Percentiles rank a stretch among this genome's conserved stretches.
These are phyloP conservation scores for Metridium senile DNA, from an alignment of 92 coral and sea anemone genomes.

Conservation along the genomic window DNA sequence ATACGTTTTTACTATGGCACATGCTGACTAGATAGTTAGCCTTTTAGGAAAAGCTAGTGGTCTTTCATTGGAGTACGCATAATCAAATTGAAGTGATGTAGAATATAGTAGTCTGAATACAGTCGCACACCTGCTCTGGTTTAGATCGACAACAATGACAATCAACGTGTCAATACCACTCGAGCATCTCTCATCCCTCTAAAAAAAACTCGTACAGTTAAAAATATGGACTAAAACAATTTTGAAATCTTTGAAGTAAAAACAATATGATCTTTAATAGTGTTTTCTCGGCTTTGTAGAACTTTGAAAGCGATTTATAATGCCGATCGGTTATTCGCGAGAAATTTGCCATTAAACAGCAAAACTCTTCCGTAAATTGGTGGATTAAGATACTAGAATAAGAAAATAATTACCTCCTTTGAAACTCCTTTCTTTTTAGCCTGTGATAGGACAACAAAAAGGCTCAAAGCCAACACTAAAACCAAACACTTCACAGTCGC, in stretches of 20 bases:
- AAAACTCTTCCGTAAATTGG: neutral
- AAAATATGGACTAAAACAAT: too few species aligned
- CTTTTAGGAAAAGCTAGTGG: too few species aligned
- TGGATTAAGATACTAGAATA: neutral
- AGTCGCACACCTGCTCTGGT: too few species aligned
- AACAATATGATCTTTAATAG: neutral
- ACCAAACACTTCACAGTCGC: slow-evolving; percentile 86
- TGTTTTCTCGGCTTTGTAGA: neutral
- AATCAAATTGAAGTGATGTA: too few species aligned
- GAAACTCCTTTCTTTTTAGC: slow-evolving; percentile 88
- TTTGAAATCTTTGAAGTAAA: neutral
- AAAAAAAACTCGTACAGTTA: too few species aligned
- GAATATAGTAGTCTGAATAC: too few species aligned
- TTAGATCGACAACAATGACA: too few species aligned
- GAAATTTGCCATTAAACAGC: neutral
- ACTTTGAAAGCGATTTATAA: neutral
- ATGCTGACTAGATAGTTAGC: too few species aligned
- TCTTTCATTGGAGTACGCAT: too few species aligned
- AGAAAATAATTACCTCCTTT: slow-evolving; percentile 74
- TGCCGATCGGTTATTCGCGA: neutral
- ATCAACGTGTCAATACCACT: too few species aligned
- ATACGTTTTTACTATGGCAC: too few species aligned
- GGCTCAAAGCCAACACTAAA: slow-evolving; percentile 20
- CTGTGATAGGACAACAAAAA: slow-evolving; percentile 37
- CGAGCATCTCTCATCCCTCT: too few species aligned